Evolutionary conservation across 2,797 vertebrate genomes (phyloP), one percentile per base, ranked within the genome.

Genomic region (Falco columbarius): DNA sequence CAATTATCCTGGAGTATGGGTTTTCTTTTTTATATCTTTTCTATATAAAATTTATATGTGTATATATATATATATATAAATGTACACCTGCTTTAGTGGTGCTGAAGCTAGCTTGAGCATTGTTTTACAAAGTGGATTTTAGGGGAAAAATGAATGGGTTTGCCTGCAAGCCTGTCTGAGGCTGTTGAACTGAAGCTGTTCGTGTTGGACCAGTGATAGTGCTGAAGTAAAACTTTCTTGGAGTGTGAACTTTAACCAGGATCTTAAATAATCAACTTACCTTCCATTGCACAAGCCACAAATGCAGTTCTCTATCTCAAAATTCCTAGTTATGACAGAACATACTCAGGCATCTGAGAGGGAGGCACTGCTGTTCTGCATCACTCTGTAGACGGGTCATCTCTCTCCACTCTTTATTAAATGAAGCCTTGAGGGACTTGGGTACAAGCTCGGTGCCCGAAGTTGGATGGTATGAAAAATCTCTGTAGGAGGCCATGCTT

Each of bases 301-400:
- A 56, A 46, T 44, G 14, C 19, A 38, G 18, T 75, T 73, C 11
- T 84, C 17, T 51, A 23, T 76, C 52, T 58, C 38, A 68, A 18
- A 81, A 59, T 59, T 73, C 13, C 24, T 51, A 2, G 23, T 75
- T 44, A 22, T 62, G 29, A 4, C 4, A 67, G 73, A 75, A 82
- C 21, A 14, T 0, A 2, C 13, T 85, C 2, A 3, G 46, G 26
- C 12, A 12, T 30, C 58, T 44, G 36, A 67, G 55, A 47, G 20
- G 38, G n/a, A 58, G 23, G n/a, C 12, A 13, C 8, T 95, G 7
- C 38, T 82, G 55, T 61, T 86, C 14, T 93, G 34, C n/a, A 34
- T 54, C 19, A 5, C 29, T 36, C 24, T 55, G 1, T 11, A 16
- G 42, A 26, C 36, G 6, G 5, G 3, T 40, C 0, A 0, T 47